A percentile compares a stretch with the other conserved stretches of the same genome.
Evolutionary conservation across 1,140 invertebrate species (phyloP).

Genomic region (Euura lappo): DNA sequence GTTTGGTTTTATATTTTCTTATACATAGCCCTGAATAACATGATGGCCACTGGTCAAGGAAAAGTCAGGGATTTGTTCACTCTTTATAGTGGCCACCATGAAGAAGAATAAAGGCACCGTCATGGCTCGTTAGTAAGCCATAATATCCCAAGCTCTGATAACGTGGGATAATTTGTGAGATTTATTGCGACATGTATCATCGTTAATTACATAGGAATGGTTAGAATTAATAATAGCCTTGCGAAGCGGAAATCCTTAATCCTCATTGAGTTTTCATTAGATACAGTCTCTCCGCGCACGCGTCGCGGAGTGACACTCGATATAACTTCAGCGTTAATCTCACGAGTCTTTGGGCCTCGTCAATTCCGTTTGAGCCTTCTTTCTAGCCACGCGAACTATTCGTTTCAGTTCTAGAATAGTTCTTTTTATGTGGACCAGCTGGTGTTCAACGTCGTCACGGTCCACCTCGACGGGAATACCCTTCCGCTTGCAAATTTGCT

Average conservation of each 20-base stretch:
- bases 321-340: background rate
- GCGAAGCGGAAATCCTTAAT: background rate
- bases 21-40: too few species aligned
- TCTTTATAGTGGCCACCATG: too few species aligned
- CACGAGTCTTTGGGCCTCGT: background rate
- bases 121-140: too few species aligned
- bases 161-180: too few species aligned
- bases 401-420: slow-evolving; percentile 46
- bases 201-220: too few species aligned
- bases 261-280: background rate
- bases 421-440: slow-evolving; percentile 50
- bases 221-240: too few species aligned
- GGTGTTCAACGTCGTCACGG: slow-evolving; percentile 48
- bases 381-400: slow-evolving; percentile 25
- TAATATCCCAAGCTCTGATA: too few species aligned
- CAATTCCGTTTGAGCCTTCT: background rate
- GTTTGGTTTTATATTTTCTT: too few species aligned
- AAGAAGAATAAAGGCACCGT: too few species aligned
- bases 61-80: too few species aligned
- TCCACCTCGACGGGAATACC: slow-evolving; percentile 32
- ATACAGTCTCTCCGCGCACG: background rate
- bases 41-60: too few species aligned
- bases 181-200: too few species aligned
- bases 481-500: slow-evolving; percentile 51
- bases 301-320: background rate